Percentiles rank a stretch among this genome's conserved stretches.
Conservation (phyloP, 2,113 vertebrate genomes). For the Brachyhypopomus occidentalis region DNA sequence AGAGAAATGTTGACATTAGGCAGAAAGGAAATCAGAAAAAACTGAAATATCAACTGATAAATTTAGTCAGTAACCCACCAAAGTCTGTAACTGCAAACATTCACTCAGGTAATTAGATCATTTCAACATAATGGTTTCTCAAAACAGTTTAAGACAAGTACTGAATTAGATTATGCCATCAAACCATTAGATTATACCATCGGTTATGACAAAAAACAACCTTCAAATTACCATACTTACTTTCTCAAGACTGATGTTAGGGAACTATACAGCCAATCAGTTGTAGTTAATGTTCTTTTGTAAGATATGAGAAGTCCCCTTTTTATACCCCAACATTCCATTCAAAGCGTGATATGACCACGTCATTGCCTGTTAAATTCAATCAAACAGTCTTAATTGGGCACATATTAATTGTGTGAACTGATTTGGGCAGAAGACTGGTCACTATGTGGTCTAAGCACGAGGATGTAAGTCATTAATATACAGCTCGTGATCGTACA, state of each 20-base stretch:
- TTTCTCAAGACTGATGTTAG: slow-evolving; percentile 29
- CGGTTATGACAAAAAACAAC: no score
- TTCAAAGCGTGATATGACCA: slow-evolving; percentile 43
- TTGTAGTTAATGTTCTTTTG: slow-evolving; percentile 4
- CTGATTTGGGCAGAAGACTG: slow-evolving; percentile 45
- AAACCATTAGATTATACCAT: no score
- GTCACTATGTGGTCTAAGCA: slow-evolving; percentile 26
- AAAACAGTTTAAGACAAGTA: neutral
- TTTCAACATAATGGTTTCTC: neutral
- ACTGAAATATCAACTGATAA: no score
- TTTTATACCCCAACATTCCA: slow-evolving; percentile 52
- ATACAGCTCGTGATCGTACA: slow-evolving; percentile 45
- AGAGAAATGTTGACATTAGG: neutral
- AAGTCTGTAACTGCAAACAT: no score
- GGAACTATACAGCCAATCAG: neutral
- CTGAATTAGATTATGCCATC: neutral
- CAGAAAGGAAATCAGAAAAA: neutral
- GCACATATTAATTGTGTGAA: slow-evolving; percentile 50
- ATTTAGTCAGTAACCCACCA: neutral
- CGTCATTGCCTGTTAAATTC: slow-evolving; percentile 45
- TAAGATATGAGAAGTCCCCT: neutral
- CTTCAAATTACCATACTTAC: slow-evolving; percentile 35
- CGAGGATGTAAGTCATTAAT: slow-evolving; percentile 39
- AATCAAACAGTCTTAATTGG: slow-evolving; percentile 47
- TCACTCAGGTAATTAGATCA: no score